Base-by-base conservation (phyloP, 2,113 vertebrate genomes). In the Trematomus loennbergii region DNA sequence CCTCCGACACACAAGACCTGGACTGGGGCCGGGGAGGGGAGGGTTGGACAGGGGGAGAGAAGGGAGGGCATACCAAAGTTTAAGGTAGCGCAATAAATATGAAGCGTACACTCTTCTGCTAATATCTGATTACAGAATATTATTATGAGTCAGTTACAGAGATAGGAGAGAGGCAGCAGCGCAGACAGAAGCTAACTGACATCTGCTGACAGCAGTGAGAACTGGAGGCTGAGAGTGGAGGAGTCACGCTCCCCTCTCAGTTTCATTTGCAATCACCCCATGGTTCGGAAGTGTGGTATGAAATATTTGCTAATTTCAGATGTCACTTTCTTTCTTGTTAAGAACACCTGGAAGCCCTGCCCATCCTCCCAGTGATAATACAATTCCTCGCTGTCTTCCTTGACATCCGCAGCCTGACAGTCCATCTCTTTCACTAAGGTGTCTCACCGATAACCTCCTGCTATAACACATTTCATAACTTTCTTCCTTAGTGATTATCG, bases 1-100 rank as follows among this genome's bases (percentile, higher is more conserved):
- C 17, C 91, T 94, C 94, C 92, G 78, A 86, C 89, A 88, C 90
- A 93, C 79, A 87, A 85, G 84, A 87, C 88, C 92, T 85, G 94
- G 93, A 75, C 81, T 72, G 84, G 55, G 59, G 74, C 74, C 16
- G 46, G 46, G 78, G 49, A 74, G 79, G 76, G 72, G 72, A 55
- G 74, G 73, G 77, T 69, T 82, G 62, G 70, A 62, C 4, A 5
- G 61, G 54, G 75, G 59, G 71, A n/a, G 69, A 71, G 55, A 52
- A 61, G 79, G 46, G 76, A 88, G 88, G 86, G 84, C 84, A 77
- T 70, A 57, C 49, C 80, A 82, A 91, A 91, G 83, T 88, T 86
- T 88, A 85, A 72, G 60, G 40, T 50, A 69, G 33, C 72, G 36
- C 10, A 52, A 75, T 40, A 82, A 71, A 77, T 33, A 69, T 50